These are phyloP conservation scores for Trachelus stipa DNA, from an alignment of 2,888 invertebrate genomes.

Conservation along the genomic window DNA sequence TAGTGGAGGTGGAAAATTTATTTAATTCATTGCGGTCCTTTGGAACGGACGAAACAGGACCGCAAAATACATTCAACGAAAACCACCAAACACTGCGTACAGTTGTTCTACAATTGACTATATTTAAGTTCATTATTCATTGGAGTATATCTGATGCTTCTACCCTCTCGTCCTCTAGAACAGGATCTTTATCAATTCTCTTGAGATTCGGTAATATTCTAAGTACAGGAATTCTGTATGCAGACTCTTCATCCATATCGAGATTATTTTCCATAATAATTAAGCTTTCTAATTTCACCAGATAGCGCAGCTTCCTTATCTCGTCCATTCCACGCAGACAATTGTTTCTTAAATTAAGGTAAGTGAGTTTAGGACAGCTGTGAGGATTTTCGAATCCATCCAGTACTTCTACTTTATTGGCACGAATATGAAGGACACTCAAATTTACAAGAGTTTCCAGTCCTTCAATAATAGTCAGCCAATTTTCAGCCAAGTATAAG, in stretches of 20 bases:
- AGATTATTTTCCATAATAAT: constrained; percentile 69
- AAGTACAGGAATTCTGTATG: constrained; percentile 66
- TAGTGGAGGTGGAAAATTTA: background rate
- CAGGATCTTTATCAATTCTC: constrained; percentile 69
- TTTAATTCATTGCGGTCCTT: background rate
- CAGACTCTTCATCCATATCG: constrained; percentile 62
- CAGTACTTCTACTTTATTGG: constrained; percentile 72
- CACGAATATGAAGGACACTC: constrained; percentile 78
- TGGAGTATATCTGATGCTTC: constrained; percentile 16
- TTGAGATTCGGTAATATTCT: constrained; percentile 70
- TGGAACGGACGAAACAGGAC: background rate
- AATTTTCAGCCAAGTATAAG: constrained; percentile 82
- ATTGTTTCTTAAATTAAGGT: constrained; percentile 72
- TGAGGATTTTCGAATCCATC: constrained; percentile 67
- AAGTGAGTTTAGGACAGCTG: constrained; percentile 66
- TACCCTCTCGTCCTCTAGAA: constrained; percentile 70
- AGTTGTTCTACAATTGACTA: background rate
- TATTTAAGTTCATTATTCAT: background rate
- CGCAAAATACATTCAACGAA: background rate
- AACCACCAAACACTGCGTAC: background rate
- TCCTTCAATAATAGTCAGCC: constrained; percentile 73
- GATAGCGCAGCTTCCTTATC: constrained; percentile 69
- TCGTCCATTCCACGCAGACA: constrained; percentile 69
- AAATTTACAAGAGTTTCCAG: constrained; percentile 73
- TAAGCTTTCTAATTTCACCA: constrained; percentile 69